A percentile compares a stretch with the other conserved stretches of the same genome.
phyloP scores from a whole-genome alignment of 2,888 invertebrate genomes.

The Scelioninae gen. 2 region DNA sequence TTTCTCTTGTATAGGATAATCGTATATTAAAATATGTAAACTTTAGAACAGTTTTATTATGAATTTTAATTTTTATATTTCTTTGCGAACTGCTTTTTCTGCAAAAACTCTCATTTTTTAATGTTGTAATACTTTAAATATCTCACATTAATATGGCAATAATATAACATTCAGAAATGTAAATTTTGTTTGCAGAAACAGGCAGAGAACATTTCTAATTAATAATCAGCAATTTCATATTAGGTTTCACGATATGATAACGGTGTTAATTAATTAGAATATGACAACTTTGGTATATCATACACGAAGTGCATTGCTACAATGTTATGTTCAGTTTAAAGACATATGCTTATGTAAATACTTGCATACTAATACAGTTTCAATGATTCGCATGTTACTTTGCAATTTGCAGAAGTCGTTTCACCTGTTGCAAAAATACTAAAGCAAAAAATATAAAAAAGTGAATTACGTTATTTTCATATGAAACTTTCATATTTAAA shows the following conservation, averaged over 20 bases:
- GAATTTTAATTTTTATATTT: too few relatives aligned
- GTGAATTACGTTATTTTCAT: not conserved
- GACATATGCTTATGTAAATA: not conserved
- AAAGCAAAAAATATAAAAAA: constrained; percentile 2
- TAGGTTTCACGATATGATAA: constrained; percentile 4
- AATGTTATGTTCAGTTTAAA: constrained; percentile 12
- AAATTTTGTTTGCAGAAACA: constrained; percentile 7
- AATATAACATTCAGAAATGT: not conserved
- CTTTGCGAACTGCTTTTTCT: too few relatives aligned
- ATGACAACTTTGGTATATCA: constrained; percentile 9
- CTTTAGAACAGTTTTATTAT: too few relatives aligned
- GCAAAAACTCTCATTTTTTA: too few relatives aligned
- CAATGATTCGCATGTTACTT: constrained; percentile 37
- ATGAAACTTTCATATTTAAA: not conserved
- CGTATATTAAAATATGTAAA: too few relatives aligned
- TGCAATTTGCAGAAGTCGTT: constrained; percentile 38
- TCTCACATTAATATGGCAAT: not conserved
- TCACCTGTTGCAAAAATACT: constrained; percentile 41
- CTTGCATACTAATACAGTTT: constrained; percentile 5
- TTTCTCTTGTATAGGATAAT: too few relatives aligned
- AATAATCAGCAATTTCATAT: constrained; percentile 10
- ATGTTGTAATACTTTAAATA: too few relatives aligned
- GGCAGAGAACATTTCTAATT: constrained; percentile 12
- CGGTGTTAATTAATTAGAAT: constrained; percentile 24
- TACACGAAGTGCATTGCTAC: constrained; percentile 9